A percentile compares a stretch with the other conserved stretches of the same genome.
These are phyloP conservation scores for Cossypha caffra DNA, from an alignment of 2,797 vertebrate species.

Conservation along the genomic window DNA sequence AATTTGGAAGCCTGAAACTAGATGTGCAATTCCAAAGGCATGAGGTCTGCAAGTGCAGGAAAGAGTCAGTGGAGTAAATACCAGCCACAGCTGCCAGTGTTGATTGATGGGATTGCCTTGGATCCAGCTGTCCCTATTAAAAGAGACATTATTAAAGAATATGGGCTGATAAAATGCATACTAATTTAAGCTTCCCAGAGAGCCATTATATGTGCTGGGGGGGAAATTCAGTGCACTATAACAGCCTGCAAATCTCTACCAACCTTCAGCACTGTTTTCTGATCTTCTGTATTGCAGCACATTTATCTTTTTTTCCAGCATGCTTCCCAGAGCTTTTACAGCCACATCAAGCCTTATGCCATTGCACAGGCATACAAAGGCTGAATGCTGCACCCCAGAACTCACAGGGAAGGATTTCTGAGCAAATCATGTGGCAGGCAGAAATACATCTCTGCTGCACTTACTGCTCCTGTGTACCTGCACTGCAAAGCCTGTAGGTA, in stretches of 20 bases:
- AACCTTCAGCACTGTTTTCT: background rate
- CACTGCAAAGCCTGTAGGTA: background rate
- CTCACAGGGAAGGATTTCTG: background rate
- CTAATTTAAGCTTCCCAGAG: background rate
- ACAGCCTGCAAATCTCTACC: background rate
- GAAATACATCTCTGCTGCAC: background rate
- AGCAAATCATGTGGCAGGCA: background rate
- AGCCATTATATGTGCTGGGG: fast-evolving
- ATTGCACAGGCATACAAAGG: background rate
- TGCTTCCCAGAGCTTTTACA: background rate
- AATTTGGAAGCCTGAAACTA: background rate
- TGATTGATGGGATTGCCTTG: background rate
- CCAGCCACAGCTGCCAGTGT: background rate
- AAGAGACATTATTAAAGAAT: slow-evolving; percentile 3
- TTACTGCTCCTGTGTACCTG: background rate
- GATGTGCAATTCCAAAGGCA: background rate
- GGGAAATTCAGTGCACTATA: background rate
- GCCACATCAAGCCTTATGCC: background rate
- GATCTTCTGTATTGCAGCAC: background rate
- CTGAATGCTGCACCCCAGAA: background rate
- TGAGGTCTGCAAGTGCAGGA: background rate
- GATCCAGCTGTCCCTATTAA: background rate
- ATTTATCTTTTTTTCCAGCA: background rate
- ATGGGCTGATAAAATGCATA: background rate
- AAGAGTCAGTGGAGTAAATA: background rate